These are phyloP conservation scores for Labia minor DNA, from an alignment of 2,888 invertebrate genomes.

Conservation along the genomic window DNA sequence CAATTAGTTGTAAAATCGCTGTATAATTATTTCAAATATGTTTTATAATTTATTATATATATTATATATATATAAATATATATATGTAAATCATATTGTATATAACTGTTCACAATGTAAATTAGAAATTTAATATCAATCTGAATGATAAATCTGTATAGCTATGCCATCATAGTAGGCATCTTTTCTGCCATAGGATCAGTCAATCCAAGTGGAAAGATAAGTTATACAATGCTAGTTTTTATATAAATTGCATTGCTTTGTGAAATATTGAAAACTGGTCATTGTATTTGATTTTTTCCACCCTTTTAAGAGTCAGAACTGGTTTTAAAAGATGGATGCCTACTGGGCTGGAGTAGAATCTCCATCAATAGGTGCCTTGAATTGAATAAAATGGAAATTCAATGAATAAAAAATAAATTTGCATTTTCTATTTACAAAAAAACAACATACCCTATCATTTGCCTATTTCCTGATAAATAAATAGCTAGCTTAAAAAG, in stretches of 20 bases:
- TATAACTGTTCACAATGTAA: slow-evolving; percentile 8
- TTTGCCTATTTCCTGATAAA: neutral
- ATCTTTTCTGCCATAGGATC: slow-evolving; percentile 13
- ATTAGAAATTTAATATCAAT: slow-evolving; percentile 13
- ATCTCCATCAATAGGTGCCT: slow-evolving; percentile 13
- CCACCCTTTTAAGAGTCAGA: slow-evolving; percentile 7
- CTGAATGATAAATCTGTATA: neutral
- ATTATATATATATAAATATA: slow-evolving; percentile 1
- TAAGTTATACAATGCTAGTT: slow-evolving; percentile 1
- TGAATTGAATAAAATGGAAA: slow-evolving; percentile 7
- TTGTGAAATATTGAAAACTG: neutral
- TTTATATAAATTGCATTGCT: neutral
- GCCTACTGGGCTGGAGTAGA: slow-evolving; percentile 13
- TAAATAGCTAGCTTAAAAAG: neutral
- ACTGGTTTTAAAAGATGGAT: slow-evolving; percentile 13
- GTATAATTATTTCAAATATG: slow-evolving; percentile 13
- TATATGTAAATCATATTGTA: slow-evolving; percentile 13
- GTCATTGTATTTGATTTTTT: neutral
- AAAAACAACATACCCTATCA: neutral
- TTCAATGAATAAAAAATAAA: neutral
- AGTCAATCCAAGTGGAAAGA: neutral
- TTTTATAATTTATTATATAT: slow-evolving; percentile 13
- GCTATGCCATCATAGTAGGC: slow-evolving; percentile 13
- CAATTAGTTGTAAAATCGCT: slow-evolving; percentile 13
- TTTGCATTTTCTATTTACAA: neutral